Percentiles rank a stretch among this genome's conserved stretches.
Conservation (phyloP, 2,797 vertebrate genomes). For the Glossophaga mutica region DNA sequence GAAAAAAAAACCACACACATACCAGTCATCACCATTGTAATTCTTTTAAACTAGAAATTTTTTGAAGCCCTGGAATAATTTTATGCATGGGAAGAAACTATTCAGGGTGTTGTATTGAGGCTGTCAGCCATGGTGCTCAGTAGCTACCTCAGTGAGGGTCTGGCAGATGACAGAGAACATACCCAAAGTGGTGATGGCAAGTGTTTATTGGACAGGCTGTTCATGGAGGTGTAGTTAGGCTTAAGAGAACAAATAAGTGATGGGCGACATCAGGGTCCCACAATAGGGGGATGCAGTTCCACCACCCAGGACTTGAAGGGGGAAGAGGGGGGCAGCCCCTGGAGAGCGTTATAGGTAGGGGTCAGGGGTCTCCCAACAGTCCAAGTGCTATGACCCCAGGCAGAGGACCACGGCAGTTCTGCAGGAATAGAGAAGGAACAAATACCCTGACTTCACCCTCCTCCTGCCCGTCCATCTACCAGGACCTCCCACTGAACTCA, state of each 20-base stretch:
- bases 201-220: neutral
- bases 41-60: slow-evolving; percentile 1
- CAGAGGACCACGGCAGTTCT: neutral
- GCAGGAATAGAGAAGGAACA: neutral
- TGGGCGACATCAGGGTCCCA: neutral
- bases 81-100: neutral
- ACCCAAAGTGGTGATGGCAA: neutral
- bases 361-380: neutral
- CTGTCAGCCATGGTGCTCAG: neutral
- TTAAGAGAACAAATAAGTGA: neutral
- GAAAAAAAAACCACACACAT: neutral
- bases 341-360: neutral
- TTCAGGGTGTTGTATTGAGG: neutral
- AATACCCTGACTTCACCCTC: neutral
- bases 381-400: neutral
- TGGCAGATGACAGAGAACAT: neutral
- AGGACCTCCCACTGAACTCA: neutral
- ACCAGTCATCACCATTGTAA: neutral
- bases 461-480: neutral
- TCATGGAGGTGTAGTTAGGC: neutral
- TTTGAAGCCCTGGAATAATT: neutral
- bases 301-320: neutral
- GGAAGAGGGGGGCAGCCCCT: neutral
- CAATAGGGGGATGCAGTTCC: neutral
- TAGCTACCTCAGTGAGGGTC: neutral